phyloP scores from a whole-genome alignment of 2,113 vertebrate species.

The Bothrops jararaca region DNA sequence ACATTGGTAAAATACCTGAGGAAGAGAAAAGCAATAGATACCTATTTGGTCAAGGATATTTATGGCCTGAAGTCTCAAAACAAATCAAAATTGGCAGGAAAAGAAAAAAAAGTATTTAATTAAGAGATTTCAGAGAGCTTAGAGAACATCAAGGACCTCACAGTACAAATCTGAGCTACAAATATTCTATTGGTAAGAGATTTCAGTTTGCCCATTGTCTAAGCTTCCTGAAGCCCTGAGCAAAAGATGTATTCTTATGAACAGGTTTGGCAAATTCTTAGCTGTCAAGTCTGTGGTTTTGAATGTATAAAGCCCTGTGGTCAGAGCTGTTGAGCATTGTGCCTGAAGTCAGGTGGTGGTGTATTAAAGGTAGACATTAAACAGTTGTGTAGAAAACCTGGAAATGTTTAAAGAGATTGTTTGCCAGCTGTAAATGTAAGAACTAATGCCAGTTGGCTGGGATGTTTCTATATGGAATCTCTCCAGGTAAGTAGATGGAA shows the following conservation, averaged over 20 bases:
- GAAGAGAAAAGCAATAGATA: slow-evolving; percentile 30
- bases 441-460: slow-evolving; percentile 72
- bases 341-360: slow-evolving; percentile 77
- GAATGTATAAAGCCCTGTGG: slow-evolving; percentile 67
- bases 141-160: neutral
- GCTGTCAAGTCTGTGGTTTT: slow-evolving; percentile 56
- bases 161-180: neutral
- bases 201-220: slow-evolving; percentile 55
- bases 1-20: slow-evolving; percentile 15
- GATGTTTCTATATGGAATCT: slow-evolving; percentile 62
- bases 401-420: slow-evolving; percentile 68
- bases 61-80: slow-evolving; percentile 51
- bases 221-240: slow-evolving; percentile 32
- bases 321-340: slow-evolving; percentile 73
- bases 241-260: slow-evolving; percentile 35
- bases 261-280: slow-evolving; percentile 59
- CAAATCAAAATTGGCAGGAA: slow-evolving; percentile 52
- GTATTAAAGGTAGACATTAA: slow-evolving; percentile 78
- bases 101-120: slow-evolving; percentile 40
- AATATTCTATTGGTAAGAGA: neutral
- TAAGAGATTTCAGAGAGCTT: slow-evolving; percentile 9
- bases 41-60: slow-evolving; percentile 38
- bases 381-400: slow-evolving; percentile 70
- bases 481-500: slow-evolving; percentile 75
- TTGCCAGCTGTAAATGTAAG: slow-evolving; percentile 79